Conservation (phyloP, 2,113 vertebrate genomes). For the Brachirus orientalis region DNA sequence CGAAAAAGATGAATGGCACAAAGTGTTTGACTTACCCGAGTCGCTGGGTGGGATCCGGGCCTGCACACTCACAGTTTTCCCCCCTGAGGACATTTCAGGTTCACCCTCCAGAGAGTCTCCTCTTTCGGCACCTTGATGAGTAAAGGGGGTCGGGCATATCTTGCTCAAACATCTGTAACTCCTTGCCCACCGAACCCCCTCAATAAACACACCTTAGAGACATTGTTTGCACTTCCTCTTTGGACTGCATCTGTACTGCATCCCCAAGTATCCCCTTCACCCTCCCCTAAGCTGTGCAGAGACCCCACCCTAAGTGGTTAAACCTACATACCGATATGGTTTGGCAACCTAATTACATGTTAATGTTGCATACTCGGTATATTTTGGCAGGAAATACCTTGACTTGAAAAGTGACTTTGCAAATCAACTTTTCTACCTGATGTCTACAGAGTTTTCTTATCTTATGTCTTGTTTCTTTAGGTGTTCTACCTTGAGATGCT, state of each 20-base stretch:
- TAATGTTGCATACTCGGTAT: slow-evolving; percentile 76
- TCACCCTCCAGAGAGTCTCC: slow-evolving; percentile 96
- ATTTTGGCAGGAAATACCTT: slow-evolving; percentile 80
- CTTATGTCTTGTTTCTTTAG: slow-evolving; percentile 71
- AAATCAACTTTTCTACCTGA: slow-evolving; percentile 87
- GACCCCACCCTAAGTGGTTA: slow-evolving; percentile 50
- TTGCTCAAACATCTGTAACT: slow-evolving; percentile 61
- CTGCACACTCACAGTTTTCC: slow-evolving; percentile 97
- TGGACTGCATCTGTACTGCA: slow-evolving; percentile 77
- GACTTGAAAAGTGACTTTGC: slow-evolving; percentile 83
- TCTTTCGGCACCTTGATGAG: slow-evolving; percentile 92
- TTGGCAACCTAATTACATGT: slow-evolving; percentile 77
- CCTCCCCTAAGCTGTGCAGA: slow-evolving; percentile 69
- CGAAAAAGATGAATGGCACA: slow-evolving; percentile 98
- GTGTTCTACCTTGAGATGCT: slow-evolving; percentile 56
- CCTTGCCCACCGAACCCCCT: slow-evolving; percentile 17
- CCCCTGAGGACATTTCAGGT: slow-evolving; percentile 92
- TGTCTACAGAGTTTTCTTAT: slow-evolving; percentile 77
- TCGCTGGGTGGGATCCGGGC: slow-evolving; percentile 98
- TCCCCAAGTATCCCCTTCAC: slow-evolving; percentile 32
- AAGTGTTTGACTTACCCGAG: slow-evolving; percentile 98
- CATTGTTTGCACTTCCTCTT: slow-evolving; percentile 86
- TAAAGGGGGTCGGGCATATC: slow-evolving; percentile 65
- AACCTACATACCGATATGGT: slow-evolving; percentile 60
- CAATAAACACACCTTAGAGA: slow-evolving; percentile 72